These are phyloP conservation scores for Daboia siamensis DNA, from an alignment of 2,113 vertebrate species.

Conservation along the genomic window DNA sequence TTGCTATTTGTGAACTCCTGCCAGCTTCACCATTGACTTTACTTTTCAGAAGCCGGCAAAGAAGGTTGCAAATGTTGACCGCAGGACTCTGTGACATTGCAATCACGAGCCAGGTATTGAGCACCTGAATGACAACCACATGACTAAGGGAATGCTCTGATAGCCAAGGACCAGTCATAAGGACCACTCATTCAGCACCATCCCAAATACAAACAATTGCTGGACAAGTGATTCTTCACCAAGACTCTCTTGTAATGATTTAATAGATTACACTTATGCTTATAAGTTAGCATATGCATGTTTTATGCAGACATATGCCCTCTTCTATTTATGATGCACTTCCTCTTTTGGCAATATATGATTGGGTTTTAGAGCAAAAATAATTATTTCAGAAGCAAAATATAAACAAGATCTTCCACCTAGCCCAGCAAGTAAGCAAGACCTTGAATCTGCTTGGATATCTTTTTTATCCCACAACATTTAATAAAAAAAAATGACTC, in stretches of 20 bases:
- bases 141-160: no score
- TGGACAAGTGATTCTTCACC: no score
- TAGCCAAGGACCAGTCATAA: no score
- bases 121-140: no score
- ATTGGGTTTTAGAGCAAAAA: background rate
- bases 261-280: background rate
- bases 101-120: no score
- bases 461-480: background rate
- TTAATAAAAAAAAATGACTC: background rate
- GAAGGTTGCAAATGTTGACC: no score
- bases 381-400: background rate
- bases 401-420: background rate
- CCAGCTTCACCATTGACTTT: background rate
- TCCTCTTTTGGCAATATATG: background rate
- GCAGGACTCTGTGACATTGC: no score
- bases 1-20: background rate
- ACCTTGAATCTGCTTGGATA: background rate
- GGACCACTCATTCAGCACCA: no score
- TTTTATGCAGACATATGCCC: background rate
- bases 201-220: no score
- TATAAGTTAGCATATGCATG: background rate
- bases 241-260: no score
- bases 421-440: background rate
- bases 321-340: background rate
- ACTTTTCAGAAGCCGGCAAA: background rate